Percentiles rank a stretch among this genome's conserved stretches.
Evolutionary conservation across 2,113 vertebrate genomes (phyloP).

Genomic region (Puffinus mauretanicus): DNA sequence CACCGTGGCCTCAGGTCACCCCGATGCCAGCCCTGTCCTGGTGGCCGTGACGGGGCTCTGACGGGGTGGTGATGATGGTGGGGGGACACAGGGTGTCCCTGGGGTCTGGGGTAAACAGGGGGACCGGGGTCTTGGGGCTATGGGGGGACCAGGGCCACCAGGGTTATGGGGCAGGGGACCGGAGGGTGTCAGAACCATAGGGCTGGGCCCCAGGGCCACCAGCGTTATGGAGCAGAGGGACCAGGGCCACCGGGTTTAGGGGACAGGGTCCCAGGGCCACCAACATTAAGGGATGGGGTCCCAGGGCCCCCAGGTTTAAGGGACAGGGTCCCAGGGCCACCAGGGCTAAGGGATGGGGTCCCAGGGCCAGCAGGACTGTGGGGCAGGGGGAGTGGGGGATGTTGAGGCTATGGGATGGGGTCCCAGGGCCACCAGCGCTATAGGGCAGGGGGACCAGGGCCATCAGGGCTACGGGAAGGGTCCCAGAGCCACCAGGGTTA

Average conservation of each 20-base stretch:
- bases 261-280: too few relatives aligned
- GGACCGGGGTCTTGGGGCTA: not conserved
- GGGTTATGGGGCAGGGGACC: not conserved
- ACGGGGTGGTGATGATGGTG: not conserved
- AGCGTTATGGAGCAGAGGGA: not conserved
- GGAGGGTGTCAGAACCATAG: not conserved
- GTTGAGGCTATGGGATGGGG: too few relatives aligned
- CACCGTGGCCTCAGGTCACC: not conserved
- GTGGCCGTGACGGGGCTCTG: not conserved
- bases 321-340: not conserved
- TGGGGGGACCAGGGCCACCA: not conserved
- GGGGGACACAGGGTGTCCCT: not conserved
- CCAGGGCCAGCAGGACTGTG: not conserved
- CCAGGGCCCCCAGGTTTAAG: not conserved
- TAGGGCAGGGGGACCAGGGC: not conserved
- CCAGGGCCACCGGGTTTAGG: too few relatives aligned
- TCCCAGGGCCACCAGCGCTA: not conserved
- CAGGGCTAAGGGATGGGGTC: not conserved
- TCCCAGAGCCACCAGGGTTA: not conserved
- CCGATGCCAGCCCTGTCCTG: fast-evolving
- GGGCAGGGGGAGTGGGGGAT: too few relatives aligned
- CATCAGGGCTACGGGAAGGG: not conserved
- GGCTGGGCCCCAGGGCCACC: not conserved
- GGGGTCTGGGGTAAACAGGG: not conserved
- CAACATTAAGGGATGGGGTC: too few relatives aligned